Evolutionary conservation across 2,888 invertebrate species (phyloP).

Genomic region (Netelia fuscicornis): DNA sequence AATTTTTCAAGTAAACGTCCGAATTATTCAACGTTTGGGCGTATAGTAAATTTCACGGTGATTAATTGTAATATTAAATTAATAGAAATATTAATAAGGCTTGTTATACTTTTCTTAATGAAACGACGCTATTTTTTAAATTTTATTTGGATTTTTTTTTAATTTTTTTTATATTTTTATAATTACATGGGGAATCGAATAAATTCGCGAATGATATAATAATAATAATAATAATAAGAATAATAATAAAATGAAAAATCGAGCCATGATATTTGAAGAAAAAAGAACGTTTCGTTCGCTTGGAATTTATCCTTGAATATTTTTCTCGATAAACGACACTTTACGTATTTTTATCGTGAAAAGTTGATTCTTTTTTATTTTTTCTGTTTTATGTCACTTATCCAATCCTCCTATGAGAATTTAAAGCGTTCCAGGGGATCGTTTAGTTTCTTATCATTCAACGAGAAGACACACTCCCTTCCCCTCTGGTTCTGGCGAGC

Average conservation of each 20-base stretch:
- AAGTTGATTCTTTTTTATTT: conserved; percentile 35
- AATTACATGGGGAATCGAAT: not conserved
- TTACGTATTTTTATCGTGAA: conserved; percentile 11
- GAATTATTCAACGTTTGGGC: not conserved
- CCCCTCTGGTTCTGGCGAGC: conserved; percentile 3
- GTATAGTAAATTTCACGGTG: not conserved
- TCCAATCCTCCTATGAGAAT: conserved; percentile 67
- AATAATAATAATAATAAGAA: not conserved
- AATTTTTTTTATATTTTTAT: not conserved
- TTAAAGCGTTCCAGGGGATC: conserved; percentile 62
- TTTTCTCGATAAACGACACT: not conserved
- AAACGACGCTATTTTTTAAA: too few species aligned
- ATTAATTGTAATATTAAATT: not conserved
- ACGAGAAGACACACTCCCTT: conserved; percentile 30
- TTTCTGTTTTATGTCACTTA: conserved; percentile 50
- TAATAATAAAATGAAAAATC: not conserved
- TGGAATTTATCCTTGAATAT: not conserved
- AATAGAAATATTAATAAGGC: too few species aligned
- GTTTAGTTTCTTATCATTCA: conserved; percentile 60
- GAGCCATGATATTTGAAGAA: too few species aligned
- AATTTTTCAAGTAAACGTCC: not conserved
- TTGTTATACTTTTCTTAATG: too few species aligned
- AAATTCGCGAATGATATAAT: not conserved
- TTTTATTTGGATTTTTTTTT: not conserved
- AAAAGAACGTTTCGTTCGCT: too few species aligned